A percentile compares a stretch with the other conserved stretches of the same genome.
Evolutionary conservation across 2,113 vertebrate genomes (phyloP).

Genomic region (Gnathonemus echidnorhynchus): DNA sequence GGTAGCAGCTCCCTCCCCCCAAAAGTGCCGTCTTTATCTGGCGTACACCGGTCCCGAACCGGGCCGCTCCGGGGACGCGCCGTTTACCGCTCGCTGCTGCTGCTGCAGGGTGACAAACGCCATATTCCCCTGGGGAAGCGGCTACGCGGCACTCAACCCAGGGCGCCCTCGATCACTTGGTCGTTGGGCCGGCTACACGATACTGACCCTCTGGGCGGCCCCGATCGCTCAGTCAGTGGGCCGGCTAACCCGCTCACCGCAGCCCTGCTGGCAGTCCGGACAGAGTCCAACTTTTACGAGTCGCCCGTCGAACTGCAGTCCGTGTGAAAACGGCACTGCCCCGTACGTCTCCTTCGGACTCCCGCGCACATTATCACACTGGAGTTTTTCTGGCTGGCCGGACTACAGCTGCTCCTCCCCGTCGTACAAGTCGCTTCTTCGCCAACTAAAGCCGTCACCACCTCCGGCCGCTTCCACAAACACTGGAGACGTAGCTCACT

Average conservation of each 20-base stretch:
- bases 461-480: background rate
- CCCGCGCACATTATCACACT: background rate
- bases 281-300: conserved; percentile 32
- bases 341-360: background rate
- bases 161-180: background rate
- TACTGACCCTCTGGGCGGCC: background rate
- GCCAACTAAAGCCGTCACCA: background rate
- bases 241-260: background rate
- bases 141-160: background rate
- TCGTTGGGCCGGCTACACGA: background rate
- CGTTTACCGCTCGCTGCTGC: conserved; percentile 17
- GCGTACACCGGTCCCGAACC: conserved; percentile 37
- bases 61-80: conserved; percentile 35
- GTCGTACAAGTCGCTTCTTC: too few species aligned
- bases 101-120: conserved; percentile 28
- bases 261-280: background rate
- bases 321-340: conserved; percentile 27
- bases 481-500: conserved; percentile 38
- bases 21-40: conserved; percentile 43
- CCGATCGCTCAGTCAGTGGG: background rate
- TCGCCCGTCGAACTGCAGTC: background rate
- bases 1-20: background rate
- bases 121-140: conserved; percentile 32
- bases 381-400: background rate
- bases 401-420: background rate